phyloP scores from a whole-genome alignment of 2,113 vertebrate genomes.

The Alethe diademata region DNA sequence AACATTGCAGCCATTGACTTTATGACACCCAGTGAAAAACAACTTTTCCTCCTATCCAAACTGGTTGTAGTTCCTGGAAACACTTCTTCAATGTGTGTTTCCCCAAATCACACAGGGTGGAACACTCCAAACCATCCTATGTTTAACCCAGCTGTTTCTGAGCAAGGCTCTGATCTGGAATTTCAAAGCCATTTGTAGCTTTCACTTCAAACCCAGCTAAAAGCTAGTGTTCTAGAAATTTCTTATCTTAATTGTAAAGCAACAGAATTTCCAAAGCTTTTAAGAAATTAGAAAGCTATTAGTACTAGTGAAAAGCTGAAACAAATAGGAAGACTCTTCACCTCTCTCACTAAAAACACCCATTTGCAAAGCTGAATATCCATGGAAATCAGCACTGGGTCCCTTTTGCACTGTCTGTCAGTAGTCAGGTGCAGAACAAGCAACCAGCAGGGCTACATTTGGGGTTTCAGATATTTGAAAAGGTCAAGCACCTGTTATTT shows the following conservation, averaged over 20 bases:
- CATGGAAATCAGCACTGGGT: neutral
- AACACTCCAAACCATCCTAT: neutral
- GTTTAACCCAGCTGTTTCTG: neutral
- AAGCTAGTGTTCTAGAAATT: neutral
- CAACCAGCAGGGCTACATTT: neutral
- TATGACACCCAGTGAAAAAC: neutral
- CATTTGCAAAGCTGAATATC: neutral
- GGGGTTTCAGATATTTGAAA: neutral
- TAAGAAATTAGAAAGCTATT: neutral
- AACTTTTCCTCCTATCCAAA: neutral
- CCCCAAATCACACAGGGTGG: neutral
- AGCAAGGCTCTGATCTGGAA: neutral
- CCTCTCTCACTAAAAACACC: neutral
- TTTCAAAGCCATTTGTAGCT: neutral
- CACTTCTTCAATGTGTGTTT: neutral
- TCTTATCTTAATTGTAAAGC: neutral
- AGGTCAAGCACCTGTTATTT: neutral
- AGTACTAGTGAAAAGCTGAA: neutral
- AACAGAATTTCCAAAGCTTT: neutral
- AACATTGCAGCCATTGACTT: neutral
- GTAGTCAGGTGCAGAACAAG: neutral
- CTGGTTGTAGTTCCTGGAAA: neutral
- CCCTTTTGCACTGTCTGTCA: neutral
- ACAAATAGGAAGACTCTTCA: neutral
- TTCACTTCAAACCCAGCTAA: neutral